Conservation (phyloP, 2,888 invertebrate species). For the Macaria liturata region DNA sequence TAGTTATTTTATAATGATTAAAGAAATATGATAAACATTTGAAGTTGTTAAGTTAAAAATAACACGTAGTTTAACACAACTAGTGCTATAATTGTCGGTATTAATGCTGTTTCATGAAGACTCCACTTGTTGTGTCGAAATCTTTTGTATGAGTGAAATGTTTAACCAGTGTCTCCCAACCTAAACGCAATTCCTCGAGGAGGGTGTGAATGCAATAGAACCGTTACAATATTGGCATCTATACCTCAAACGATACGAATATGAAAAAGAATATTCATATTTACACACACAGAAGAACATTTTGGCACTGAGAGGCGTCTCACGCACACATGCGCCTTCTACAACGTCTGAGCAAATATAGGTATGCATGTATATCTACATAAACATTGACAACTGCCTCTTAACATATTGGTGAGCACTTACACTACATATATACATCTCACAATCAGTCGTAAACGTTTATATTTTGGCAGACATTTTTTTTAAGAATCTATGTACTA, state of each 20-base stretch:
- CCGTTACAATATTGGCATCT: conserved; percentile 55
- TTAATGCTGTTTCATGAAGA: no score
- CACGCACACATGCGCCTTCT: conserved; percentile 66
- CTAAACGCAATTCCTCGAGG: conserved; percentile 29
- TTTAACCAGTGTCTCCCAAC: conserved; percentile 16
- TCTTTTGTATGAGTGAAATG: not conserved
- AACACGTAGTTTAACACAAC: no score
- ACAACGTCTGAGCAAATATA: conserved; percentile 80
- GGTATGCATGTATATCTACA: conserved; percentile 78
- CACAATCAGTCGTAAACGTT: conserved; percentile 79
- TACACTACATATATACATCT: conserved; percentile 79
- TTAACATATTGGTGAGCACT: conserved; percentile 74
- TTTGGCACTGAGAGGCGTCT: conserved; percentile 79
- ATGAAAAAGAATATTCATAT: conserved; percentile 59
- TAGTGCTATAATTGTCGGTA: no score
- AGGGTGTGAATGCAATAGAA: conserved; percentile 39
- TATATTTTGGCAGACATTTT: conserved; percentile 73
- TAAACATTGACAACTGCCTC: conserved; percentile 61
- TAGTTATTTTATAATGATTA: no score
- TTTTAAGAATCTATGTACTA: conserved; percentile 14
- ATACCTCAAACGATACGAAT: conserved; percentile 51
- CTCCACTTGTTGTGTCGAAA: no score
- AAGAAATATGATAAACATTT: no score
- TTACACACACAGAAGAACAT: conserved; percentile 63
- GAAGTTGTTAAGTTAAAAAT: no score